Percentiles rank a stretch among this genome's conserved stretches.
Evolutionary conservation across 2,113 vertebrate genomes (phyloP).

Genomic region (Okapia johnstoni): DNA sequence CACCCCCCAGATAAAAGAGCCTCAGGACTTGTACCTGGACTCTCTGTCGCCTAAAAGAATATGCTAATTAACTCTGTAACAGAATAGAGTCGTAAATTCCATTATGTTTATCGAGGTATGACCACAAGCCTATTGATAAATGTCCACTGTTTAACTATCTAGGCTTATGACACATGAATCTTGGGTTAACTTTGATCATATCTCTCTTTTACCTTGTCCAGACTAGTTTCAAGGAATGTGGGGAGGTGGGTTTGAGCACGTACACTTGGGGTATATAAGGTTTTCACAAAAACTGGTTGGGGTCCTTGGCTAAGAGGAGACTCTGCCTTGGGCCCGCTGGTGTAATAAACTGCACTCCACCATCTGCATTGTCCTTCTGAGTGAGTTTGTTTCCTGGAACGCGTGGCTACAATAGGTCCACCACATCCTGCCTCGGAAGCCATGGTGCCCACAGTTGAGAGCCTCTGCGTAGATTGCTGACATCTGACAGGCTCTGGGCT

Average conservation of each 20-base stretch:
- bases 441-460: not conserved
- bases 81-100: not conserved
- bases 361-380: not conserved
- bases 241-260: not conserved
- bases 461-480: not conserved
- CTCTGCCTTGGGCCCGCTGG: not conserved
- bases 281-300: not conserved
- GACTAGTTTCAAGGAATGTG: not conserved
- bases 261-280: not conserved
- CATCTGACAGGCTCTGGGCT: not conserved
- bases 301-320: not conserved
- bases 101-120: not conserved
- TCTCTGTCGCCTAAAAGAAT: fast-evolving
- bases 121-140: not conserved
- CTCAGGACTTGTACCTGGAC: not conserved
- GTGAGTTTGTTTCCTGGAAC: not conserved
- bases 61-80: not conserved
- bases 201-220: not conserved
- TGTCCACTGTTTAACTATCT: not conserved
- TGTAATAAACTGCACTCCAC: not conserved
- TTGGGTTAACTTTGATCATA: not conserved
- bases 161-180: not conserved
- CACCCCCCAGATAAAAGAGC: not conserved
- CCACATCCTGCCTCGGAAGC: not conserved
- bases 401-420: not conserved